A percentile compares a stretch with the other conserved stretches of the same genome.
phyloP scores from a whole-genome alignment of 2,113 vertebrate species.

The Leiothrix lutea region DNA sequence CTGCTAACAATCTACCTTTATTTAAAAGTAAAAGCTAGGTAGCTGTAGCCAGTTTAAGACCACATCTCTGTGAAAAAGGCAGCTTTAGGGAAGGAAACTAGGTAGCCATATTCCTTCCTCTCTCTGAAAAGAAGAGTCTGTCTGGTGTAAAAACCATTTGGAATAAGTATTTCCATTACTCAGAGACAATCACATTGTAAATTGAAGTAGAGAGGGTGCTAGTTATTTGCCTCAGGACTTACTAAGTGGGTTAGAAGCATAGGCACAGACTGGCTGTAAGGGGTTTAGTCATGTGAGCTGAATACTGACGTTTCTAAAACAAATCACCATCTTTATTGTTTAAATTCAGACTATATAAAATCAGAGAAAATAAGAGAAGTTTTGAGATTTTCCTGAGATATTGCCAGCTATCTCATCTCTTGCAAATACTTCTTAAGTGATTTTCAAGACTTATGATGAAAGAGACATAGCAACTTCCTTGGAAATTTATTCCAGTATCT shows the following conservation, averaged over 20 bases:
- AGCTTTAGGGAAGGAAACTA: neutral
- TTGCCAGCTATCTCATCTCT: neutral
- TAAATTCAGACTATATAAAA: neutral
- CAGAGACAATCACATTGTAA: neutral
- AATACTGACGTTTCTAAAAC: neutral
- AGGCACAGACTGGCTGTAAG: neutral
- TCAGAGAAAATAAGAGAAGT: neutral
- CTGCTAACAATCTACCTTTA: neutral
- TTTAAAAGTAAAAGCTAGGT: neutral
- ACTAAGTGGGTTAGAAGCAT: neutral
- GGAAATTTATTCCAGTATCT: neutral
- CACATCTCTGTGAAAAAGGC: neutral
- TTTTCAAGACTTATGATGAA: neutral
- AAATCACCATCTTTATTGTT: neutral
- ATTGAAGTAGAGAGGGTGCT: neutral
- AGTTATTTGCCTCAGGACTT: neutral
- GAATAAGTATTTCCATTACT: neutral
- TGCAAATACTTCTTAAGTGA: neutral
- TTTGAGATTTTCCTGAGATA: neutral
- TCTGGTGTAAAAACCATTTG: neutral
- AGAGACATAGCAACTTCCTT: neutral
- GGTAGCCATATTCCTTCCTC: neutral
- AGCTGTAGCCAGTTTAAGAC: neutral
- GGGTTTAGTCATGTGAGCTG: neutral
- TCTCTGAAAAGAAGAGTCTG: neutral